A percentile compares a stretch with the other conserved stretches of the same genome.
phyloP scores from a whole-genome alignment of 2,888 invertebrate species.

The Boloria selene region DNA sequence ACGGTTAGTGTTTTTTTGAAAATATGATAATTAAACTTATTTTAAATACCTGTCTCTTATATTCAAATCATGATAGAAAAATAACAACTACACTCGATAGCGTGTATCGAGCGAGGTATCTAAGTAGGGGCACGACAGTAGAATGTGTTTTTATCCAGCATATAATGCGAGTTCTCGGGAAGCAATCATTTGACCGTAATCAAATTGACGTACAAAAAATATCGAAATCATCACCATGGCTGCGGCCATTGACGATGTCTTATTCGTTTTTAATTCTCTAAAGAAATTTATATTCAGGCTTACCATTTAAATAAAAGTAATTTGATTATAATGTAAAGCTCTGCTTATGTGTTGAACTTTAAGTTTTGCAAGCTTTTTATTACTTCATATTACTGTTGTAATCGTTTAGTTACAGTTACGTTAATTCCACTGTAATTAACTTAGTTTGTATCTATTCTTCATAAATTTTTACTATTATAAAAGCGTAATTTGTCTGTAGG shows the following conservation, averaged over 20 bases:
- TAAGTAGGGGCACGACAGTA: slow-evolving; percentile 20
- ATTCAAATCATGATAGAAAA: background rate
- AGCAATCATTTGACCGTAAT: slow-evolving; percentile 59
- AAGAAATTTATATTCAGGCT: slow-evolving; percentile 2
- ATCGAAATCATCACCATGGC: slow-evolving; percentile 50
- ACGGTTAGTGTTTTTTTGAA: too few relatives aligned
- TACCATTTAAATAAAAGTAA: background rate
- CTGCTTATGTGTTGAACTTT: too few relatives aligned
- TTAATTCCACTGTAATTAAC: too few relatives aligned
- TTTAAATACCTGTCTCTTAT: too few relatives aligned
- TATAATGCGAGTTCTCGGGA: slow-evolving; percentile 44
- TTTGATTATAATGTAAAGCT: too few relatives aligned
- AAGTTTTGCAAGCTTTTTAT: too few relatives aligned
- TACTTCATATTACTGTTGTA: too few relatives aligned
- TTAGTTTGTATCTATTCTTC: too few relatives aligned
- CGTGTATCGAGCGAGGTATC: background rate
- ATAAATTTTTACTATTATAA: too few relatives aligned
- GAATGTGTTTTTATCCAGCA: slow-evolving; percentile 41
- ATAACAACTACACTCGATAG: slow-evolving; percentile 1
- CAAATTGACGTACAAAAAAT: slow-evolving; percentile 65
- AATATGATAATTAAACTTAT: too few relatives aligned
- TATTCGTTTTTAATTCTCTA: slow-evolving; percentile 16
- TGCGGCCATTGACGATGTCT: background rate
- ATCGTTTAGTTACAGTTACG: too few relatives aligned
- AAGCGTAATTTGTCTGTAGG: too few relatives aligned